Conservation (phyloP, 2,113 vertebrate genomes). For the Heliornis fulica region DNA sequence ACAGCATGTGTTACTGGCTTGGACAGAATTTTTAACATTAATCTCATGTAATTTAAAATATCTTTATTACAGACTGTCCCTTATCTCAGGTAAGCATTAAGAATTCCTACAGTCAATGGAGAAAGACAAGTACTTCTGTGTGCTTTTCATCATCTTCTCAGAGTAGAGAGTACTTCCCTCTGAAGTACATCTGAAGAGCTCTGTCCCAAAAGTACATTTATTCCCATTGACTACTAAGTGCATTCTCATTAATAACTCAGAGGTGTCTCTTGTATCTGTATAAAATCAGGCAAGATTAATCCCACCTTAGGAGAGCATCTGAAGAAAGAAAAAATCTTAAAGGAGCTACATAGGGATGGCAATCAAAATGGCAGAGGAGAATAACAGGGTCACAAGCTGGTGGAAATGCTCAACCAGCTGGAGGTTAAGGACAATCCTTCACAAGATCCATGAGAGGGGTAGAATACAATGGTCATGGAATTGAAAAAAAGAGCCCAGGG, state of each 20-base stretch:
- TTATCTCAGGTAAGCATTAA: background rate
- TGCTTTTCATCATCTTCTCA: background rate
- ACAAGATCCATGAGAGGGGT: background rate
- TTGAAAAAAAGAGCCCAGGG: background rate
- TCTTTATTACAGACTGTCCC: background rate
- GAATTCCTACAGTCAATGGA: background rate
- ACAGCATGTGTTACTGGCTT: background rate
- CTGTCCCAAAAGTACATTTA: background rate
- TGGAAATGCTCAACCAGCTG: background rate
- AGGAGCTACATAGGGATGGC: background rate
- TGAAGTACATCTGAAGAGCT: rapidly evolving
- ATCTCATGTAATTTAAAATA: background rate
- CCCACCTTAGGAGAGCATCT: background rate
- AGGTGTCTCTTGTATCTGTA: background rate
- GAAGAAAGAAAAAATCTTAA: background rate
- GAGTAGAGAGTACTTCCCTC: background rate
- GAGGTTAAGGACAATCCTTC: background rate
- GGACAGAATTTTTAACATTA: background rate
- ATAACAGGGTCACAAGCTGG: background rate
- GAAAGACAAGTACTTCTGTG: background rate
- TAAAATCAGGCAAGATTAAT: background rate
- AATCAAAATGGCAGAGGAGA: background rate
- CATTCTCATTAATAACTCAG: background rate
- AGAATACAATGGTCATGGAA: background rate
- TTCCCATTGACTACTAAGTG: background rate